Evolutionary conservation across 2,888 invertebrate species (phyloP), one percentile per base, ranked within the genome.

Genomic region (Mamestra brassicae): DNA sequence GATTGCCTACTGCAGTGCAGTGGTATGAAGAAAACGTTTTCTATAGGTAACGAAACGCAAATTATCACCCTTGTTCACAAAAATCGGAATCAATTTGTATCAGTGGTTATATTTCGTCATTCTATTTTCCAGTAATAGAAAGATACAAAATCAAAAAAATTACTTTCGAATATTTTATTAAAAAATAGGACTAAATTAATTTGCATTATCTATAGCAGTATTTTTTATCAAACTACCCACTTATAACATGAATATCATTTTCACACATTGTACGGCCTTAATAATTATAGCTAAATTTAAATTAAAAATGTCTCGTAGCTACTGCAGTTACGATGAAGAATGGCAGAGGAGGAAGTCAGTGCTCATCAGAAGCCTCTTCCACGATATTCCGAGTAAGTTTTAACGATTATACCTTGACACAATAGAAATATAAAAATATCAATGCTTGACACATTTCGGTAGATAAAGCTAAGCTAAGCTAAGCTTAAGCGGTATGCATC

Each of bases 301-400:
- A n/a, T 54, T 60, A 2, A 86, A 84, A 63, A 87, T 87, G 89
- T 81, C 83, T 17, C 78, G 78, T 26, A 69, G 71, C 55, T 81
- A 77, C 42, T 57, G 69, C 10, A 69, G 61, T 50, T 83, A 80
- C 34, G 62, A 84, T 36, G 88, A 85, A 63, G 87, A 89, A 0
- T 91, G 91, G 91, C 87, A 89, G 54, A 81, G 85, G 15, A 87
- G 57, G 45, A 89, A 89, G 61, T 60, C 80, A 0, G 74, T 86
- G 65, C 66, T 89, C n/a, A 82, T 89, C 0, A 79, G 87, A 17
- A 88, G 86, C 67, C 79, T 90, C 38, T 90, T 90, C 45, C 78
- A 83, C 3, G 88, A 90, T n/a, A 72, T 85, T 47, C 86, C 89
- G 8, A 61, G 91, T 90, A 82, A 84, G 88, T 74, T 3, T 8